phyloP scores from a whole-genome alignment of 2,888 invertebrate species.

The Sipha maydis region DNA sequence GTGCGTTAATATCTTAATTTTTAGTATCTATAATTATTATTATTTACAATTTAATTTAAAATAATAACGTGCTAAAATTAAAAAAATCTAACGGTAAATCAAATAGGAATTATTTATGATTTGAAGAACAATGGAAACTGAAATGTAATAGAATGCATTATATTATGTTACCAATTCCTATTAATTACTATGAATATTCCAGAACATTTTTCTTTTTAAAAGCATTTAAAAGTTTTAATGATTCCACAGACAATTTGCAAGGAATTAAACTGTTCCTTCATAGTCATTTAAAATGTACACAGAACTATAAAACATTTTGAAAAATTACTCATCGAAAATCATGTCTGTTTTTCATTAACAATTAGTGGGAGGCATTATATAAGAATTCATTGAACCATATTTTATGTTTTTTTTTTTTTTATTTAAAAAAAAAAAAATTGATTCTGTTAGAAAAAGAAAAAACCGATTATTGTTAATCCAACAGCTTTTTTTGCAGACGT shows the following conservation, averaged over 20 bases:
- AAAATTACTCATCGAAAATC: background rate
- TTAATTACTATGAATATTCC: background rate
- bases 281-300: background rate
- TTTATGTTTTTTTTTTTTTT: background rate
- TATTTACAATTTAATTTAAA: too few species aligned
- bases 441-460: background rate
- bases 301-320: background rate
- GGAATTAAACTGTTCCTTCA: background rate
- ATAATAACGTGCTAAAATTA: too few species aligned
- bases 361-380: background rate
- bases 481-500: background rate
- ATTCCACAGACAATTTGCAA: background rate
- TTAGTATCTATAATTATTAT: too few species aligned
- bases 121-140: background rate
- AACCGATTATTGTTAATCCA: background rate
- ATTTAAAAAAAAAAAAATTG: background rate
- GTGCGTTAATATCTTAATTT: too few species aligned
- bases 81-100: background rate
- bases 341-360: background rate
- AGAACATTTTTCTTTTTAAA: background rate
- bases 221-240: background rate
- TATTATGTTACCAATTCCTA: background rate
- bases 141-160: background rate
- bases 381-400: background rate
- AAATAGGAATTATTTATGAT: background rate